Conservation (phyloP, 2,888 invertebrate genomes). For the Meloe dianella region DNA sequence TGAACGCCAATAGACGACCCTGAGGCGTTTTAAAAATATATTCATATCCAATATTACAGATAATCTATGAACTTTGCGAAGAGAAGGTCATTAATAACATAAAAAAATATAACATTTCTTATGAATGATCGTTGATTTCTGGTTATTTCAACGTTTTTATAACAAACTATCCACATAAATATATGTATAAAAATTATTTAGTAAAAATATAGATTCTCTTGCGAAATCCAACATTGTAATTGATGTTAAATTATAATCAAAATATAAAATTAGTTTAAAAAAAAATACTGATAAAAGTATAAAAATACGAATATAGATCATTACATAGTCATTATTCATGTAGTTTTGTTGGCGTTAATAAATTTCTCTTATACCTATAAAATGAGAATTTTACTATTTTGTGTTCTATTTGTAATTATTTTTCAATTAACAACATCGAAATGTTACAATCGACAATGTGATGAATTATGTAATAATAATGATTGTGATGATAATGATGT, state of each 20-base stretch:
- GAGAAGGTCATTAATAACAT: neutral
- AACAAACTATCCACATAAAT: too few relatives aligned
- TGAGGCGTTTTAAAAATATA: too few relatives aligned
- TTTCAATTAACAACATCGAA: neutral
- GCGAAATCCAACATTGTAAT: conserved; percentile 9
- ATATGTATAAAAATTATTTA: too few relatives aligned
- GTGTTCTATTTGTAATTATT: neutral
- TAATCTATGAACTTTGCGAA: neutral
- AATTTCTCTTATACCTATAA: neutral
- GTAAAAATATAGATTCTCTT: too few relatives aligned
- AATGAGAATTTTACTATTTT: neutral
- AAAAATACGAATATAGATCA: too few relatives aligned
- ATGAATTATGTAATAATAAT: neutral
- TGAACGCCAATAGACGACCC: too few relatives aligned
- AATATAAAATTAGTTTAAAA: too few relatives aligned
- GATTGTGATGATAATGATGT: neutral
- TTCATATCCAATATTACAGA: neutral
- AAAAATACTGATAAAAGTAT: too few relatives aligned
- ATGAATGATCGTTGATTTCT: too few relatives aligned
- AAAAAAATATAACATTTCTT: conserved; percentile 9
- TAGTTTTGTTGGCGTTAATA: neutral
- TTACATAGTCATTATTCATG: conserved; percentile 2
- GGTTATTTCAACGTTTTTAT: too few relatives aligned
- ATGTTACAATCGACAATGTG: neutral
- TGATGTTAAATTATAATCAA: too few relatives aligned